Evolutionary conservation across 2,113 vertebrate species (phyloP).

Genomic region (Lepisosteus osseus): DNA sequence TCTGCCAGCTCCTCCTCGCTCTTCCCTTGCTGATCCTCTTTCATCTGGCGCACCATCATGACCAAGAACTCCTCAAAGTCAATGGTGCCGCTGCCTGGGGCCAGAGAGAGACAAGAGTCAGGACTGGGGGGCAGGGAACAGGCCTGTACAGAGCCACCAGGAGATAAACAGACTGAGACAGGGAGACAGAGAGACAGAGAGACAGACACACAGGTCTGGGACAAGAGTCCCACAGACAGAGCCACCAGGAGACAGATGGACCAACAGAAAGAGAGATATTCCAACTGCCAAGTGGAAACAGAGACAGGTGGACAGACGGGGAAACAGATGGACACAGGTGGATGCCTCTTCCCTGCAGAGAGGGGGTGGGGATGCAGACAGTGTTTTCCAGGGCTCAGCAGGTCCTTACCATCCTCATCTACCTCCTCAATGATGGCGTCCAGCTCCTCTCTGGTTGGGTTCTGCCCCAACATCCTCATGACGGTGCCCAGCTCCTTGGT

Average conservation of each 20-base stretch:
- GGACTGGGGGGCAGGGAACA: no score
- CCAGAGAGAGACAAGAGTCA: not conserved
- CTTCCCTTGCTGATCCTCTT: slow-evolving; percentile 94
- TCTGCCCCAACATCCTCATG: slow-evolving; percentile 98
- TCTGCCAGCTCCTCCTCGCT: slow-evolving; percentile 93
- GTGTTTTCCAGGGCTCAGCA: no score
- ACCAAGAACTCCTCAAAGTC: slow-evolving; percentile 99
- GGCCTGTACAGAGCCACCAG: no score
- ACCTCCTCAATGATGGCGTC: slow-evolving; percentile 98
- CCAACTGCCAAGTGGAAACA: no score
- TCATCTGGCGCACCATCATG: slow-evolving; percentile 98
- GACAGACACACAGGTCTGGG: no score
- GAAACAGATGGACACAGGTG: not conserved
- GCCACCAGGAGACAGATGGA: no score
- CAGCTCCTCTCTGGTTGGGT: slow-evolving; percentile 93
- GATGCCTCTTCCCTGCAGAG: not conserved
- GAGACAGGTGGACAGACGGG: no score
- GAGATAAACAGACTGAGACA: no score
- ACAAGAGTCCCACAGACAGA: no score
- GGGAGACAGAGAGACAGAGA: no score
- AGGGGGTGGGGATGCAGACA: no score
- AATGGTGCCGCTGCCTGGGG: slow-evolving; percentile 90
- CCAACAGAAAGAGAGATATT: no score
- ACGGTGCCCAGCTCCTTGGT: slow-evolving; percentile 95
- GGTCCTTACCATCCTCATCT: slow-evolving; percentile 88